Evolutionary conservation across 1,140 invertebrate genomes (phyloP).

Genomic region (Macrosteles quadrilineatus): DNA sequence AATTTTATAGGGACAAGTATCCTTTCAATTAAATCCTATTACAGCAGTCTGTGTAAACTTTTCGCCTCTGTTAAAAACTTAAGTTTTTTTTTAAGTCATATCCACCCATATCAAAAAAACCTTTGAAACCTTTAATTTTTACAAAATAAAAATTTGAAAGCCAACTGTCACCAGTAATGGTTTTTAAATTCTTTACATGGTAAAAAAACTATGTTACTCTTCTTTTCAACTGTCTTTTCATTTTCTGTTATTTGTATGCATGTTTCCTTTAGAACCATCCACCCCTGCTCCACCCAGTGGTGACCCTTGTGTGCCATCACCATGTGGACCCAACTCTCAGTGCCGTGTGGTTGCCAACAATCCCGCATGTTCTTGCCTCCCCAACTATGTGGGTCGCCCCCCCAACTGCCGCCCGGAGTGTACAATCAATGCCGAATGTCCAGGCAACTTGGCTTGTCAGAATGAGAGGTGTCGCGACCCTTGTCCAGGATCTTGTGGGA

Average conservation of each 20-base stretch:
- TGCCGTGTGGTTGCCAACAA: constrained; percentile 69
- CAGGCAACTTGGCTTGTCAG: constrained; percentile 76
- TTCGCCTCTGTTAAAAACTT: no score
- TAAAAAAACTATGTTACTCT: background rate
- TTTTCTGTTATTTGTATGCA: background rate
- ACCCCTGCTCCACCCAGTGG: constrained; percentile 45
- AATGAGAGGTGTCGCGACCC: constrained; percentile 80
- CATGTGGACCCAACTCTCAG: constrained; percentile 78
- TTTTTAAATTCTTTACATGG: no score
- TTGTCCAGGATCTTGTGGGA: constrained; percentile 82
- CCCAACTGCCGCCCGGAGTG: constrained; percentile 83
- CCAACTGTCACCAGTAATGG: no score
- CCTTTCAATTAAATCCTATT: no score
- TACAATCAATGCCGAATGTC: constrained; percentile 77
- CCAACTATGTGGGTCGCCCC: constrained; percentile 74
- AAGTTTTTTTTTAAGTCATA: no score
- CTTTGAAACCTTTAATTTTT: no score
- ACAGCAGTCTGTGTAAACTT: no score
- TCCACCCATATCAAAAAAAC: no score
- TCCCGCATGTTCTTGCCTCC: constrained; percentile 75
- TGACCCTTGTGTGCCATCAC: constrained; percentile 76
- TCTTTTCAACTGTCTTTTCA: constrained; percentile 47
- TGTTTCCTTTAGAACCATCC: constrained; percentile 6
- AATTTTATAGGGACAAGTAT: no score
- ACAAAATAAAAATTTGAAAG: no score